Percentiles rank a stretch among this genome's conserved stretches.
These are phyloP conservation scores for Eucidaris tribuloides DNA, from an alignment of 35 echinoderm and acorn worm genomes.

Conservation along the genomic window DNA sequence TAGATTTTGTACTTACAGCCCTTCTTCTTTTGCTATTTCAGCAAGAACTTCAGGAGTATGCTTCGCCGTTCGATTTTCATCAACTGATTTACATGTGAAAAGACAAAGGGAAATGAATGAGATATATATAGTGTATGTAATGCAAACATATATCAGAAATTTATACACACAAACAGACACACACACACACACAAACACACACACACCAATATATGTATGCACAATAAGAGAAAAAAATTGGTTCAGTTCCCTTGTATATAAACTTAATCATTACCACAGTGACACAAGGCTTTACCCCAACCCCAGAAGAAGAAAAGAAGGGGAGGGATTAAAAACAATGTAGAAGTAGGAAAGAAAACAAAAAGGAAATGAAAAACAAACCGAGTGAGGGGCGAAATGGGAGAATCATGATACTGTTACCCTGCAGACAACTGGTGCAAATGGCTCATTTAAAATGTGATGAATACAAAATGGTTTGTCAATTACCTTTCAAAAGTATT, in stretches of 20 bases:
- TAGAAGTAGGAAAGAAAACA: too few relatives aligned
- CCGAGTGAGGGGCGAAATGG: too few relatives aligned
- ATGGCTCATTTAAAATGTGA: too few relatives aligned
- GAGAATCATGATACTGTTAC: too few relatives aligned
- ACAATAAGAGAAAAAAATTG: background rate
- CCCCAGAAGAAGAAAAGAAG: too few relatives aligned
- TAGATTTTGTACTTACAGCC: slow-evolving; percentile 57
- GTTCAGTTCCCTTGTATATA: background rate
- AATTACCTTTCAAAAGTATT: too few relatives aligned
- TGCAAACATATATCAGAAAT: background rate
- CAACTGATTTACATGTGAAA: slow-evolving; percentile 48
- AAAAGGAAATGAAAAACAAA: too few relatives aligned
- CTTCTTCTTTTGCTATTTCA: slow-evolving; percentile 89
- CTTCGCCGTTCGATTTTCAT: slow-evolving; percentile 76
- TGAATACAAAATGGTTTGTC: too few relatives aligned
- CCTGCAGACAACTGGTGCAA: too few relatives aligned
- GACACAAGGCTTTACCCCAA: background rate
- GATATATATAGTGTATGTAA: background rate
- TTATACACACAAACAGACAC: background rate
- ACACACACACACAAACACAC: background rate
- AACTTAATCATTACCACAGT: background rate
- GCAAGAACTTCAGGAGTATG: slow-evolving; percentile 68
- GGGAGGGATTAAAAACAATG: too few relatives aligned
- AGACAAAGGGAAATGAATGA: background rate
- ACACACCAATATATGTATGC: background rate